Evolutionary conservation across 2,888 invertebrate genomes (phyloP).

Genomic region (Reticulitermes lucifugus): DNA sequence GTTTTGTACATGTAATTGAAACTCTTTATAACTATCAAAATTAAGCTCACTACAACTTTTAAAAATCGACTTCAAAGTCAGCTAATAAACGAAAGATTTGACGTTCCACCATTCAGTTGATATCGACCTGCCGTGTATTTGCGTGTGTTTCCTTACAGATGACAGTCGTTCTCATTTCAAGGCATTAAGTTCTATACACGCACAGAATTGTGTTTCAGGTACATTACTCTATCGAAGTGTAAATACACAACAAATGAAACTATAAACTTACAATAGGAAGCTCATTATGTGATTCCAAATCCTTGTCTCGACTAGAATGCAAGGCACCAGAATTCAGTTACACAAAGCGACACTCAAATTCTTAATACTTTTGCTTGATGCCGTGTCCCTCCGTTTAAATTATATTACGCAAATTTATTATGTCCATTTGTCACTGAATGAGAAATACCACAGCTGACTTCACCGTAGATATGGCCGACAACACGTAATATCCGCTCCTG

Average conservation of each 20-base stretch:
- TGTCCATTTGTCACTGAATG: constrained; percentile 15
- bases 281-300: constrained; percentile 65
- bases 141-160: too few relatives aligned
- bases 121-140: too few relatives aligned
- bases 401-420: background rate
- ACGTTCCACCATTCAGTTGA: too few relatives aligned
- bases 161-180: too few relatives aligned
- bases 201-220: too few relatives aligned
- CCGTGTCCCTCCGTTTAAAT: background rate
- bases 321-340: background rate
- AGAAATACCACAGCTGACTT: constrained; percentile 19
- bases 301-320: background rate
- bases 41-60: too few relatives aligned
- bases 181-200: too few relatives aligned
- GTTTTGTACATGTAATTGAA: too few relatives aligned
- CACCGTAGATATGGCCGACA: constrained; percentile 25
- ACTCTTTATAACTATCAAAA: too few relatives aligned
- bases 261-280: constrained; percentile 73
- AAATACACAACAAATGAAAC: background rate
- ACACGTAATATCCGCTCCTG: constrained; percentile 24
- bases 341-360: background rate
- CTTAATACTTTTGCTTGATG: background rate
- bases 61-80: too few relatives aligned
- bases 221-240: background rate
- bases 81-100: too few relatives aligned